phyloP scores from a whole-genome alignment of 2,113 vertebrate genomes.

The Atherinomorus stipes region DNA sequence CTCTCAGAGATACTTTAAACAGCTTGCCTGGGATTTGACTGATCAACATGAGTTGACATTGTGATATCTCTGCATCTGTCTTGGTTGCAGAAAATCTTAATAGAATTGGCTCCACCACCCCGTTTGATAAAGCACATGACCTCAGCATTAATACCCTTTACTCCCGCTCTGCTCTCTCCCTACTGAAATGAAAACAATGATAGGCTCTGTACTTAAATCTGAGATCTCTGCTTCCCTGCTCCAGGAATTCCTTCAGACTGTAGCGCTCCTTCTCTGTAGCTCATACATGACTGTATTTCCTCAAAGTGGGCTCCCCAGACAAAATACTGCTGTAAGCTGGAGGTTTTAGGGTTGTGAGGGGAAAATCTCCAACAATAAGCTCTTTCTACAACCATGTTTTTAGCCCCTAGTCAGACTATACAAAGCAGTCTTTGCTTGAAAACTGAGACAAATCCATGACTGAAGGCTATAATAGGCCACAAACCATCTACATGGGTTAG shows the following conservation, averaged over 20 bases:
- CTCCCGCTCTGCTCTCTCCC: constrained; percentile 26
- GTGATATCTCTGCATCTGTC: background rate
- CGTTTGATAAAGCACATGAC: constrained; percentile 45
- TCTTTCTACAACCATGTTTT: constrained; percentile 65
- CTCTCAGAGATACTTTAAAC: background rate
- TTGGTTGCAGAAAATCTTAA: background rate
- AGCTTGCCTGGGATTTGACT: background rate
- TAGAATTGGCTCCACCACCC: constrained; percentile 8
- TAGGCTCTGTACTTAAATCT: constrained; percentile 60
- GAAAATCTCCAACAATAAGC: constrained; percentile 69
- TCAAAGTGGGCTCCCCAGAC: constrained; percentile 46
- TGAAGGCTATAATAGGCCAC: constrained; percentile 24
- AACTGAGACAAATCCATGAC: constrained; percentile 43
- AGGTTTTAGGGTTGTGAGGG: constrained; percentile 46
- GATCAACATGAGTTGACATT: background rate
- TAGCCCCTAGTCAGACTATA: constrained; percentile 14
- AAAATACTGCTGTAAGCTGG: constrained; percentile 60
- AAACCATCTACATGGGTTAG: constrained; percentile 8
- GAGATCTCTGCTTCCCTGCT: constrained; percentile 34
- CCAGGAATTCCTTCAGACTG: constrained; percentile 42
- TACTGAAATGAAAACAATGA: constrained; percentile 65
- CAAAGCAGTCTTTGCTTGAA: constrained; percentile 51
- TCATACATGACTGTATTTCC: constrained; percentile 47
- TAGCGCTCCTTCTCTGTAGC: constrained; percentile 36
- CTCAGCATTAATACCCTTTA: constrained; percentile 18